Percentiles rank a stretch among this genome's conserved stretches.
Conservation (phyloP, 2,113 vertebrate genomes). For the Australoheros scitulus region DNA sequence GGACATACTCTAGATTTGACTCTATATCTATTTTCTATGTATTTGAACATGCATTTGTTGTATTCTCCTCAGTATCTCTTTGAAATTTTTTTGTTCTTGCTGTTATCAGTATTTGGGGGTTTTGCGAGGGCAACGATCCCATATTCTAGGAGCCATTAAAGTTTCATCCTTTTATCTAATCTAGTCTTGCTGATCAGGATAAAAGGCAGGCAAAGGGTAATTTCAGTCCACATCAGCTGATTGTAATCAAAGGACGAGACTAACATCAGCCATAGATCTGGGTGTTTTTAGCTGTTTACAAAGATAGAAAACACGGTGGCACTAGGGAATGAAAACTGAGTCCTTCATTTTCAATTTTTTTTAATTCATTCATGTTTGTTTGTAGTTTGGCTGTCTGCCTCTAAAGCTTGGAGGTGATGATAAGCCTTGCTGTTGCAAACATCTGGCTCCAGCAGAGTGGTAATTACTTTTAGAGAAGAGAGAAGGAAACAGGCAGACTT, state of each 20-base stretch:
- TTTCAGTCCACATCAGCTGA: conserved; percentile 7
- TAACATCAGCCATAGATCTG: neutral
- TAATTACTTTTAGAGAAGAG: conserved; percentile 33
- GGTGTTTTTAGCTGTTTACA: neutral
- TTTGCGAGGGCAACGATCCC: neutral
- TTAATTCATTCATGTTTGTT: conserved; percentile 19
- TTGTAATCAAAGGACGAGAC: conserved; percentile 1
- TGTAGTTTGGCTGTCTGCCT: neutral
- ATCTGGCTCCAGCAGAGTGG: conserved; percentile 12
- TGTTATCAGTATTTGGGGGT: conserved; percentile 1
- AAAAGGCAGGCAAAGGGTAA: neutral
- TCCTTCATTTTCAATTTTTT: neutral
- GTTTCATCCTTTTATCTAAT: conserved; percentile 22
- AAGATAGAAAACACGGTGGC: neutral
- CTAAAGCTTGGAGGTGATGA: conserved; percentile 7
- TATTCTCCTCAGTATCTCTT: neutral
- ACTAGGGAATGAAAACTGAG: neutral
- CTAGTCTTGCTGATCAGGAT: conserved; percentile 5
- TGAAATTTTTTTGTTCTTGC: neutral
- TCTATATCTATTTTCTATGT: neutral
- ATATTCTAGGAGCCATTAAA: conserved; percentile 6
- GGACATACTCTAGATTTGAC: too few species aligned
- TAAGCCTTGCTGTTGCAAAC: conserved; percentile 29
- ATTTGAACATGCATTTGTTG: neutral
- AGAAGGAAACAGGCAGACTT: conserved; percentile 15